phyloP scores from a whole-genome alignment of 2,797 vertebrate species.

The Falco columbarius region DNA sequence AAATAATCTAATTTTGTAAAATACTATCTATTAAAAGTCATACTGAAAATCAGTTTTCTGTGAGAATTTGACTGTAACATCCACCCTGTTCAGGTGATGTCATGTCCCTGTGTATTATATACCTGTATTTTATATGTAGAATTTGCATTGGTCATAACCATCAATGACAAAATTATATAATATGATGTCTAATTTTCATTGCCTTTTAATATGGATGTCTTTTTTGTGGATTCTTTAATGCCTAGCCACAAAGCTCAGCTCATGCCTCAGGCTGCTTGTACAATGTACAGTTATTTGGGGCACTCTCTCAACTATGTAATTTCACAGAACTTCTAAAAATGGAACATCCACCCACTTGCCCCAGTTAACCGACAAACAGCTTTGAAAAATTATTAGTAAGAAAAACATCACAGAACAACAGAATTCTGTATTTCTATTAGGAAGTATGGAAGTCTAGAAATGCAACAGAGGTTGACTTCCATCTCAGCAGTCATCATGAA shows the following conservation, averaged over 20 bases:
- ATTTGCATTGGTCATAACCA: background rate
- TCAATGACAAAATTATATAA: background rate
- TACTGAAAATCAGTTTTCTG: background rate
- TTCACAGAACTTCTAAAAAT: background rate
- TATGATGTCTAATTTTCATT: background rate
- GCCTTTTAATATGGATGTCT: background rate
- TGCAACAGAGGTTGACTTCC: conserved; percentile 57
- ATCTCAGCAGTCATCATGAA: conserved; percentile 47
- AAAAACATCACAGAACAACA: background rate
- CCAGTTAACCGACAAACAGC: background rate
- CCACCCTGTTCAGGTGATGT: background rate
- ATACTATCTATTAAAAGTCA: background rate
- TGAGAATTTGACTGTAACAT: background rate
- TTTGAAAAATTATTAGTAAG: background rate
- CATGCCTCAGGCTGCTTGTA: background rate
- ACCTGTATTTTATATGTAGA: background rate
- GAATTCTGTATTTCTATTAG: background rate
- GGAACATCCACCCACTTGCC: background rate
- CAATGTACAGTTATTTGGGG: background rate
- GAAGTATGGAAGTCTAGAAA: background rate
- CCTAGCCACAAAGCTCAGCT: background rate
- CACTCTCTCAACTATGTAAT: background rate
- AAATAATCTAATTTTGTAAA: background rate
- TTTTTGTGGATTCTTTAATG: background rate
- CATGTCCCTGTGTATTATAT: background rate